Evolutionary conservation across 2,113 vertebrate genomes (phyloP).

Genomic region (Dromiciops gliroides): DNA sequence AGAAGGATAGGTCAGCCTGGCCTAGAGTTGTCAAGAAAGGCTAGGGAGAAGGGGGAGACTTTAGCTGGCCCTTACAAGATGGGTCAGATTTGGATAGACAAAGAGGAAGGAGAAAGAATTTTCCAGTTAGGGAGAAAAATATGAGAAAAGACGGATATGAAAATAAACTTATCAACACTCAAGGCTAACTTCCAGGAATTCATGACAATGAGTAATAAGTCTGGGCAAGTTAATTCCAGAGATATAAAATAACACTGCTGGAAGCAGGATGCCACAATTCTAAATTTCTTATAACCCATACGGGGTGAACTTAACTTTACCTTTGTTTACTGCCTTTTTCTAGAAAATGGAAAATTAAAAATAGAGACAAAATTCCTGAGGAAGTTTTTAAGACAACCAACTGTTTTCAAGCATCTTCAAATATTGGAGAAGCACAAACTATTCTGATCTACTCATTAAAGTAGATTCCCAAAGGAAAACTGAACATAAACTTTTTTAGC

Average conservation of each 20-base stretch:
- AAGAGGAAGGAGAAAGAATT: background rate
- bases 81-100: background rate
- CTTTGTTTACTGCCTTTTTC: background rate
- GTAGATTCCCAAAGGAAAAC: background rate
- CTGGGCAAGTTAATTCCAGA: background rate
- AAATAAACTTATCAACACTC: background rate
- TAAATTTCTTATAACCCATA: background rate
- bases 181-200: background rate
- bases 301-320: background rate
- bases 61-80: background rate
- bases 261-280: background rate
- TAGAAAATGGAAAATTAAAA: background rate
- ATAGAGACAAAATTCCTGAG: background rate
- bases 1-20: background rate
- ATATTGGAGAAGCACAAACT: background rate
- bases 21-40: conserved; percentile 7
- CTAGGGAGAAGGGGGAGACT: background rate
- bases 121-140: background rate
- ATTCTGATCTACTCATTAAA: background rate
- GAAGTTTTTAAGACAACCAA: background rate
- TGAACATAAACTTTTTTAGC: background rate
- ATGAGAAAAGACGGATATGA: background rate
- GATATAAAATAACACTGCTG: background rate
- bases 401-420: background rate
- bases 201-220: background rate